Evolutionary conservation across 2,888 invertebrate species (phyloP).

Genomic region (Drosophila setosimentum): DNA sequence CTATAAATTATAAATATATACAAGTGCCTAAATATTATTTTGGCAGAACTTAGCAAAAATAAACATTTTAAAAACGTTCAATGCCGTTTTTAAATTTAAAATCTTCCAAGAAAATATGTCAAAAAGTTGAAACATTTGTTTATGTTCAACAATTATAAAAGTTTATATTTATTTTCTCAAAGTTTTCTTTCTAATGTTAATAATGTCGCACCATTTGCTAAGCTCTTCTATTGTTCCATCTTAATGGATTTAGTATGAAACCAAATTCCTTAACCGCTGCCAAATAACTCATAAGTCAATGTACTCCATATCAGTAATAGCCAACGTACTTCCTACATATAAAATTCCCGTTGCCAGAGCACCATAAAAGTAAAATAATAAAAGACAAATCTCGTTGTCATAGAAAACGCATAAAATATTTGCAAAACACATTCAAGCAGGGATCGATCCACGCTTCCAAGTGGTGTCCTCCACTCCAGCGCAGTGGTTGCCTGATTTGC

Average conservation of each 20-base stretch:
- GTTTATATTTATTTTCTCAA: background rate
- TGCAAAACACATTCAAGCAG: slow-evolving; percentile 39
- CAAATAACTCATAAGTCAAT: slow-evolving; percentile 39
- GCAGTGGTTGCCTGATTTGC: background rate
- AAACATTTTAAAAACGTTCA: background rate
- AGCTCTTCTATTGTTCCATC: background rate
- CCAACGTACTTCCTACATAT: slow-evolving; percentile 31
- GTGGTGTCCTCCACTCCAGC: slow-evolving; percentile 14
- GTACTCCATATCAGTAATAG: slow-evolving; percentile 26
- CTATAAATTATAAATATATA: background rate
- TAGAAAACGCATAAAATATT: slow-evolving; percentile 57
- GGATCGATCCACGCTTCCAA: slow-evolving; percentile 6
- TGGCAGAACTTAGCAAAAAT: background rate
- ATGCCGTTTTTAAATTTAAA: background rate
- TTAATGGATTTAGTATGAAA: slow-evolving; percentile 7
- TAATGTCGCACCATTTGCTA: background rate
- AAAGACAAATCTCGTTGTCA: slow-evolving; percentile 52
- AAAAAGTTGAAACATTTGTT: slow-evolving; percentile 1
- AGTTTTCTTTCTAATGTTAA: background rate
- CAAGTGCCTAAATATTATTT: background rate
- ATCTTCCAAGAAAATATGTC: background rate
- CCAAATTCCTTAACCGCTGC: slow-evolving; percentile 23
- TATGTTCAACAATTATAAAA: background rate
- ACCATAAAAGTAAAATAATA: slow-evolving; percentile 46
- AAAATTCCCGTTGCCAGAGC: slow-evolving; percentile 21